These are phyloP conservation scores for Salarias fasciatus DNA, from an alignment of 2,797 vertebrate genomes.

Conservation along the genomic window DNA sequence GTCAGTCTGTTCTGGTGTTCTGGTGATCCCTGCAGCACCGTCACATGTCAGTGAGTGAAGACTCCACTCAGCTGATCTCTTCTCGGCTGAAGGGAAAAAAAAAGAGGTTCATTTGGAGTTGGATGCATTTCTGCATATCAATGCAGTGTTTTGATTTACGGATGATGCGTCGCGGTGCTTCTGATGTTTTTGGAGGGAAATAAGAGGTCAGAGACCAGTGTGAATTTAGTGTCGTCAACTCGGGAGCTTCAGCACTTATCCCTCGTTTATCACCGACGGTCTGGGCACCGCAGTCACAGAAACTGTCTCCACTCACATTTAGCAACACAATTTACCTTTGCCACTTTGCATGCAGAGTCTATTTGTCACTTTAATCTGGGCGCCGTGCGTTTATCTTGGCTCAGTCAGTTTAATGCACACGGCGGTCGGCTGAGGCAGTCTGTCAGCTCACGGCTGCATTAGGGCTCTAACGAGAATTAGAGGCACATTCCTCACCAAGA, in stretches of 20 bases:
- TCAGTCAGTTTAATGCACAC: constrained; percentile 73
- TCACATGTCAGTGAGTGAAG: constrained; percentile 32
- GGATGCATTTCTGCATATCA: constrained; percentile 52
- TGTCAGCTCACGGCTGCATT: constrained; percentile 64
- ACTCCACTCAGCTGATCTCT: background rate
- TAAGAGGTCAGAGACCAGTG: constrained; percentile 55
- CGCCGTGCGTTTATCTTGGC: constrained; percentile 67
- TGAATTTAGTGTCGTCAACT: constrained; percentile 65
- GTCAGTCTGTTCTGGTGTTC: no score
- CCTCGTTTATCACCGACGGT: constrained; percentile 72
- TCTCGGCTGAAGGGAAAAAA: constrained; percentile 26
- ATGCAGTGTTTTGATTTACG: constrained; percentile 73
- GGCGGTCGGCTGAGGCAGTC: constrained; percentile 55
- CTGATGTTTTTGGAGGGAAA: constrained; percentile 66
- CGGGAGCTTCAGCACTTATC: constrained; percentile 68
- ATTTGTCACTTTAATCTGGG: constrained; percentile 79
- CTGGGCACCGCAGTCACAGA: constrained; percentile 43
- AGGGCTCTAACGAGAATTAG: constrained; percentile 59
- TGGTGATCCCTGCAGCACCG: background rate
- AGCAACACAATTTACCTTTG: constrained; percentile 77
- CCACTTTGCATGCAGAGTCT: constrained; percentile 74
- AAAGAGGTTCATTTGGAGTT: constrained; percentile 53
- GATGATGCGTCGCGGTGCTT: constrained; percentile 26
- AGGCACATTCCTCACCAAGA: constrained; percentile 58
- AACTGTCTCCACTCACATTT: constrained; percentile 69